Conservation (phyloP, 2,113 vertebrate genomes). For the Heteronetta atricapilla region DNA sequence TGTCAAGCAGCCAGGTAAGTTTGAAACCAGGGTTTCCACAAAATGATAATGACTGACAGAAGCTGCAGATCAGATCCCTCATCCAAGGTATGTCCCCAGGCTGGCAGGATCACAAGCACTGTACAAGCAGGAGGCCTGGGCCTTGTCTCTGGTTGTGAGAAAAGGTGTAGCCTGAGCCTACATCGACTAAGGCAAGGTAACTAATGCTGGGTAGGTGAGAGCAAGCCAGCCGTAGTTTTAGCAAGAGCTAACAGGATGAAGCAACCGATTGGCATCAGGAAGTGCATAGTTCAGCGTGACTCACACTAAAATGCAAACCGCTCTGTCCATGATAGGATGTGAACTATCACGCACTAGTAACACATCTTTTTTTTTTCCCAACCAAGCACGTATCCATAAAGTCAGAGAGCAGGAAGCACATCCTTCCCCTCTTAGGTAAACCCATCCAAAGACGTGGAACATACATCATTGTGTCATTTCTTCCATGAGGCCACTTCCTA, state of each 20-base stretch:
- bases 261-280: not conserved
- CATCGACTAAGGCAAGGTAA: not conserved
- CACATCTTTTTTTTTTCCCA: not conserved
- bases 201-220: not conserved
- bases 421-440: not conserved
- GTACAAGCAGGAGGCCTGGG: not conserved
- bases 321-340: not conserved
- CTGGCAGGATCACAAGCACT: rapidly evolving
- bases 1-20: not conserved
- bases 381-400: not conserved
- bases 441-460: not conserved
- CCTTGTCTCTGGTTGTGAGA: not conserved
- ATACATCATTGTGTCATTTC: not conserved
- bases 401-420: not conserved
- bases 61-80: not conserved
- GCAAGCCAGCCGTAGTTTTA: not conserved
- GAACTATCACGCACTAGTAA: not conserved
- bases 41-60: not conserved
- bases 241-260: not conserved
- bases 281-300: not conserved
- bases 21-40: not conserved
- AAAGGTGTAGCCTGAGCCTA: not conserved
- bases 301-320: not conserved
- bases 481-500: not conserved
- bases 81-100: not conserved